A percentile compares a stretch with the other conserved stretches of the same genome.
phyloP scores from a whole-genome alignment of 35 echinoderm and acorn worm species.

The Stichopus chloronotus region DNA sequence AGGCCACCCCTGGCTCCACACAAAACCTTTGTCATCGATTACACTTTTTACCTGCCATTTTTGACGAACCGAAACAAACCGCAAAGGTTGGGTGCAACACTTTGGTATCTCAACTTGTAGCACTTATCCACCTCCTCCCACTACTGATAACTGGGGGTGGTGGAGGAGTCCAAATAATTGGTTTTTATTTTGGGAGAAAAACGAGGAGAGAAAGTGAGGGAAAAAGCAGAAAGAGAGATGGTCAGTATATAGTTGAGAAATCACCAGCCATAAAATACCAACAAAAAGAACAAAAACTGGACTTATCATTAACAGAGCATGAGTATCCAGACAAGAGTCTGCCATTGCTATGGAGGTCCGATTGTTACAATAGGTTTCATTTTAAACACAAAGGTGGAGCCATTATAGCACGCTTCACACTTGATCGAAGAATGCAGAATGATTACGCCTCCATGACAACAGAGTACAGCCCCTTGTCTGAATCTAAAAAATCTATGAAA shows the following conservation, averaged over 20 bases:
- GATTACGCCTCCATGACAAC: too few relatives aligned
- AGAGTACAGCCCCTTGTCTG: too few relatives aligned
- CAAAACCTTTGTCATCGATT: not conserved
- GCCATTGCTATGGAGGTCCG: too few relatives aligned
- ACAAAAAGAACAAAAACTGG: not conserved
- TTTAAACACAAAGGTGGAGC: too few relatives aligned
- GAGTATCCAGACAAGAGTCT: not conserved
- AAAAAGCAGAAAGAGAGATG: conserved; percentile 69
- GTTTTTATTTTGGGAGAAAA: conserved; percentile 43
- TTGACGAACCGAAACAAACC: conserved; percentile 28
- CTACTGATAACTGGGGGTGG: conserved; percentile 54
- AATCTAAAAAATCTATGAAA: too few relatives aligned
- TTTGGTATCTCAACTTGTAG: conserved; percentile 30
- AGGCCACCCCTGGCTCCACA: not conserved
- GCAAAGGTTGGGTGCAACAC: not conserved
- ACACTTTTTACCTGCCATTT: not conserved
- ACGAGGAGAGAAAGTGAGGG: conserved; percentile 50
- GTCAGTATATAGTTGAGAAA: conserved; percentile 34
- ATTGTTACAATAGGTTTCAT: too few relatives aligned
- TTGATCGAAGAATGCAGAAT: too few relatives aligned
- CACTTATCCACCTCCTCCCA: conserved; percentile 35
- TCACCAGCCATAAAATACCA: not conserved
- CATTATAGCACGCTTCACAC: too few relatives aligned
- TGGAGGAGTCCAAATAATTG: conserved; percentile 21
- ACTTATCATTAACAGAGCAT: not conserved